A percentile compares a stretch with the other conserved stretches of the same genome.
Evolutionary conservation across 1,140 invertebrate genomes (phyloP).

Genomic region (Nautilus pompilius): DNA sequence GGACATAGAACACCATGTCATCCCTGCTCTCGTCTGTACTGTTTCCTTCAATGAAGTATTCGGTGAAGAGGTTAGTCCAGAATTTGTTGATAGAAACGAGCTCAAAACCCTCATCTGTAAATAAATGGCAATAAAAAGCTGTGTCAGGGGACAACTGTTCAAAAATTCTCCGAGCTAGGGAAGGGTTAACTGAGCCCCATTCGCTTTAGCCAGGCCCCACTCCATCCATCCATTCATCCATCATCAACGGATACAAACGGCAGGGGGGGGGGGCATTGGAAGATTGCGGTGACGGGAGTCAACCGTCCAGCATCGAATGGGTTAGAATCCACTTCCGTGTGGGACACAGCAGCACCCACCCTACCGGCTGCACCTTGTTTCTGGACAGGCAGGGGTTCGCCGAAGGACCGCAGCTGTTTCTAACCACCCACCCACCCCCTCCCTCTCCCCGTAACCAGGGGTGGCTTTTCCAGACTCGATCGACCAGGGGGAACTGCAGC

Average conservation of each 20-base stretch:
- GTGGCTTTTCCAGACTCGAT: too few species aligned
- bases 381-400: too few species aligned
- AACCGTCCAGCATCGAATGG: too few species aligned
- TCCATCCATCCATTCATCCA: not conserved
- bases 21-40: slow-evolving; percentile 74
- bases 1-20: slow-evolving; percentile 93
- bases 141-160: not conserved
- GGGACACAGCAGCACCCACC: too few species aligned
- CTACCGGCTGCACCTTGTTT: too few species aligned
- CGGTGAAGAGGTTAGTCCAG: slow-evolving; percentile 93
- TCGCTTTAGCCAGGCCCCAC: not conserved
- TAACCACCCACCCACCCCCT: too few species aligned
- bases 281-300: not conserved
- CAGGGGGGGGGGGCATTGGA: not conserved
- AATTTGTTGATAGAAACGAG: slow-evolving; percentile 58
- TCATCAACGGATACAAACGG: not conserved
- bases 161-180: not conserved
- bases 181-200: not conserved
- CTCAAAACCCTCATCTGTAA: slow-evolving; percentile 47
- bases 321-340: too few species aligned
- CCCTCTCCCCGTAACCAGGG: too few species aligned
- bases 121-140: not conserved
- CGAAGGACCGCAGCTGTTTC: too few species aligned
- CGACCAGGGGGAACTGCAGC: too few species aligned
- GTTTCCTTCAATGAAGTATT: slow-evolving; percentile 83